Evolutionary conservation across 2,888 invertebrate genomes (phyloP).

Genomic region (Panzeria rudis): DNA sequence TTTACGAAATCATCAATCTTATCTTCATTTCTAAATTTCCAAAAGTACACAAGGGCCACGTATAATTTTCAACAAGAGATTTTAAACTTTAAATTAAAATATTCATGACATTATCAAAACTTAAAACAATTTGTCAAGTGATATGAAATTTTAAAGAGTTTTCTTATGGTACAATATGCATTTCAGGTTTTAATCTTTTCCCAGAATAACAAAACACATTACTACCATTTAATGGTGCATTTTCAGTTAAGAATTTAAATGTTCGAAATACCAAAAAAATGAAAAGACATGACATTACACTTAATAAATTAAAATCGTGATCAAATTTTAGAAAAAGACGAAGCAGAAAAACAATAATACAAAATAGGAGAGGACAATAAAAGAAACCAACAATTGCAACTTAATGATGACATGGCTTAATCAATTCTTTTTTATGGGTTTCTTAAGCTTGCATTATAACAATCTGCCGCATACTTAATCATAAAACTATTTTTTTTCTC

Average conservation of each 20-base stretch:
- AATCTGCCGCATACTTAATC: neutral
- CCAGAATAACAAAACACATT: constrained; percentile 38
- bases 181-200: constrained; percentile 37
- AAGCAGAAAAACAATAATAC: neutral
- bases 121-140: constrained; percentile 57
- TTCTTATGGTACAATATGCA: neutral
- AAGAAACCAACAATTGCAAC: constrained; percentile 49
- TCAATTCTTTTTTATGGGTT: constrained; percentile 47
- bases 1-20: constrained; percentile 23
- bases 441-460: constrained; percentile 1
- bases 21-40: neutral
- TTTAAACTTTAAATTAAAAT: constrained; percentile 44
- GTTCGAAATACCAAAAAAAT: constrained; percentile 19
- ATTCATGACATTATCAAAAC: constrained; percentile 41
- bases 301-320: constrained; percentile 67
- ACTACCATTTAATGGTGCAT: constrained; percentile 42
- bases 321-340: constrained; percentile 21
- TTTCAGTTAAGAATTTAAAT: constrained; percentile 11
- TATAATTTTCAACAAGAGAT: constrained; percentile 13
- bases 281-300: constrained; percentile 53
- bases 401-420: constrained; percentile 69
- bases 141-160: constrained; percentile 32
- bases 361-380: neutral
- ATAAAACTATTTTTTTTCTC: neutral
- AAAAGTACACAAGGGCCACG: neutral